Conservation (phyloP, 2,797 vertebrate genomes). For the Enteromius radiatus region DNA sequence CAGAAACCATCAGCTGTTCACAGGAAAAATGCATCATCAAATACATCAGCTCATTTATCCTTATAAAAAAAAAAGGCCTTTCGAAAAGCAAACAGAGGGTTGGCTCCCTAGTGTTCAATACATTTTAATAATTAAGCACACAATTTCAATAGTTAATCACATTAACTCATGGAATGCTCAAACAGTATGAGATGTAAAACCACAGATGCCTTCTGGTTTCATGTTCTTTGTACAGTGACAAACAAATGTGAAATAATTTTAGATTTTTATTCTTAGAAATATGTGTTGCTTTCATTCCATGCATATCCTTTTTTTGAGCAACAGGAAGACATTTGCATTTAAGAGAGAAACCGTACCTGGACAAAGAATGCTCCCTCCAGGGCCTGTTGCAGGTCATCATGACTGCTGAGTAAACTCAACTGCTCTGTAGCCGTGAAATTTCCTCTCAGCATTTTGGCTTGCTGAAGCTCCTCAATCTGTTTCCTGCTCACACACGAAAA, state of each 20-base stretch:
- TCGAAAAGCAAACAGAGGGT: slow-evolving; percentile 27
- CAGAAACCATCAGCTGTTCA: background rate
- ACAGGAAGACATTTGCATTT: background rate
- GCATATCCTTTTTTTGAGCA: slow-evolving; percentile 34
- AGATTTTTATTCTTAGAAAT: no score
- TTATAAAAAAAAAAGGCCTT: background rate
- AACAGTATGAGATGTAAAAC: background rate
- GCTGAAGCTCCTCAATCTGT: slow-evolving; percentile 84
- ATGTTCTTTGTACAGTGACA: background rate
- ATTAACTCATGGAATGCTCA: background rate
- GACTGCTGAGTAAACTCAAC: slow-evolving; percentile 81
- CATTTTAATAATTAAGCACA: slow-evolving; percentile 55
- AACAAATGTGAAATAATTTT: background rate
- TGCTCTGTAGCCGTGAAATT: slow-evolving; percentile 78
- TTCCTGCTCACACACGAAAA: slow-evolving; percentile 74
- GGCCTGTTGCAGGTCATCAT: slow-evolving; percentile 81
- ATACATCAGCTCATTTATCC: background rate
- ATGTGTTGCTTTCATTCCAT: background rate
- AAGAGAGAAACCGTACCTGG: slow-evolving; percentile 78
- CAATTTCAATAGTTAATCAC: background rate
- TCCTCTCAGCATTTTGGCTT: slow-evolving; percentile 84
- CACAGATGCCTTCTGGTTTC: background rate
- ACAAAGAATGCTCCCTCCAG: slow-evolving; percentile 89
- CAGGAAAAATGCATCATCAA: background rate
- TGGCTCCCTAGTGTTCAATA: slow-evolving; percentile 3